Evolutionary conservation across 2,113 vertebrate genomes (phyloP), one percentile per base, ranked within the genome.

Genomic region (Sylvilagus bachmani): DNA sequence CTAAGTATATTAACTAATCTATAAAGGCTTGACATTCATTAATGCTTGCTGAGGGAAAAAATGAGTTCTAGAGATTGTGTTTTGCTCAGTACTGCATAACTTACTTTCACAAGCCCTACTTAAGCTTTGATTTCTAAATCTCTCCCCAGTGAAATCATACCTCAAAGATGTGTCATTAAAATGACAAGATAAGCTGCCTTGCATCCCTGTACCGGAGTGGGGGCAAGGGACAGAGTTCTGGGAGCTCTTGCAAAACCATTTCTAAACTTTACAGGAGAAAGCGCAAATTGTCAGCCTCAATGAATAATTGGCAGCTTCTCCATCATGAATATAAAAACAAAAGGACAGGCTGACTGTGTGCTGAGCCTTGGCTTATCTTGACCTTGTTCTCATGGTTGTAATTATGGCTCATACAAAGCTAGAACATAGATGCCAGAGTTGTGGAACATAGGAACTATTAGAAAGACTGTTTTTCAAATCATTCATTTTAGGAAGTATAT

Each of bases 1-100:
- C 91, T 93, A 93, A 96, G 73, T 95, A 90, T 94, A 96, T 97
- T 94, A 94, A 96, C 83, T 90, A 95, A 95, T 93, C 89, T 95
- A 90, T 95, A 96, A 97, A 97, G 84, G 67, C 75, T 93, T 97
- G 90, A 93, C 92, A 96, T 96, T 97, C 89, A 96, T 97, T 96
- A 95, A 96, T 88, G 79, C 78, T 96, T 96, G 92, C 94, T 87
- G 87, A 93, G 89, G 90, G 90, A 75, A 94, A 95, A 95, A 96
- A 91, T 95, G 90, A 96, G 90, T 95, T 96, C 86, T 93, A 89
- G 55, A 94, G 77, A 94, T 85, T 97, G 55, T 88, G 62, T 91
- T 97, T 94, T 95, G 22, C 89, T 97, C 89, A 91, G 83, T 89
- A 91, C 89, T 81, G 70, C 61, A 90, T 97, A 93, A 95, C 94